Base-by-base conservation (phyloP, 2,797 vertebrate species). In the Protosalanx chinensis region DNA sequence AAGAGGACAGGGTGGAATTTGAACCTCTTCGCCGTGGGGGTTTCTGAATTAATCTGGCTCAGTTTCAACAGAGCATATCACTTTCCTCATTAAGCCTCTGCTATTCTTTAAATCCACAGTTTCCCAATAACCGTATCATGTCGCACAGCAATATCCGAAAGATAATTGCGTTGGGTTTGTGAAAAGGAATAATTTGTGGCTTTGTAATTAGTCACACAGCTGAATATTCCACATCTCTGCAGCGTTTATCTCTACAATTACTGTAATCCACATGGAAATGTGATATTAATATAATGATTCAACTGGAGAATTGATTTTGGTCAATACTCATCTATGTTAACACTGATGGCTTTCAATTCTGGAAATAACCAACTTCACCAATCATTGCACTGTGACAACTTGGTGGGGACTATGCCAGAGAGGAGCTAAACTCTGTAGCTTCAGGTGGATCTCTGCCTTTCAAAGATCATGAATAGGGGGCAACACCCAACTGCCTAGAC, bases 401-500 rank as follows among this genome's bases (percentile, higher is more conserved):
- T 72, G 73, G 3, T 7, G 15, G 32, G 8, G n/a, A 68, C 51
- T 20, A 64, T 57, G 70, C n/a, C n/a, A 62, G 64, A 72, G 67
- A 71, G 66, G 69, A 72, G 37, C 68, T 56, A 72, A 62, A 63
- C 63, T 73, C 64, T 49, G n/a, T 72, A 6, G 58, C 70, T 74
- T 49, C 61, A 49, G 32, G 33, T 7, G 61, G 1, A 57, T 56
- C 56, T 29, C 37, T 37, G 56, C 59, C 53, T 33, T 76, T 79
- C 57, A 70, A 57, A 63, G 51, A 69, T 72, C 65, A 76, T 6
- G 29, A 88, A 83, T 83, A 53, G 63, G 76, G 76, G 81, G 74
- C 70, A 72, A 88, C 85, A 86, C 84, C 85, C 77, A 71, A 79
- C 81, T 82, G 89, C 89, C 76, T 71, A 84, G 73, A 74, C 49